Base-by-base conservation (phyloP, 2,888 invertebrate genomes). In the Apeira syringaria region DNA sequence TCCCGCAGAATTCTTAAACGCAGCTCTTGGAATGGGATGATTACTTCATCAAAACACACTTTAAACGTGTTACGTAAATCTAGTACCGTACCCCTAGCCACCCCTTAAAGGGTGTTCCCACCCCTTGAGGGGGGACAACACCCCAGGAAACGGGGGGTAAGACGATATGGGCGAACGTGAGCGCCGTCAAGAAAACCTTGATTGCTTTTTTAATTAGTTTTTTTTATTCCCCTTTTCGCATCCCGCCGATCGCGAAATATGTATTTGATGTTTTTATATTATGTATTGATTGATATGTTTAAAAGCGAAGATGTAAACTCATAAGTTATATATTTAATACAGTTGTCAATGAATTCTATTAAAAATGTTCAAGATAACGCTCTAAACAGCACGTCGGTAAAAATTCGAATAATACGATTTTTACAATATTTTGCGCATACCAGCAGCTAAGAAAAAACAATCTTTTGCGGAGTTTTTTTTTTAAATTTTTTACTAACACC, bases 31-130 rank as follows among this genome's bases (percentile, higher is more conserved):
- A 84, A 88, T 85, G 80, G 84, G 85, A 87, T 88, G 89, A 89
- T 89, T 88, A 88, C 89, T 89, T 89, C 89, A 89, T 89, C 89
- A 89, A 88, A 89, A 89, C 88, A 89, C 88, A 88, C 88, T 88
- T 88, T 88, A 89, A 89, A 85, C 87, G 88, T 85, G 88, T 89
- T 89, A 89, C 88, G 87, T 88, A 89, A 89, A 89, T 88, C 88
- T 87, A 88, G 86, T 88, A 84, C 86, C 80, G 70, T 74, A 62
- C 69, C 77, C 74, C 52, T 65, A 70, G 57, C 51, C 68, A 74
- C 64, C 78, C 79, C 71, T 61, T 59, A 76, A 81, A 80, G 80
- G 84, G 81, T 76, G 80, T 65, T 68, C 20, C 27, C 10, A 13
- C 45, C 39, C 45, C 39, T 39, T 12, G 0, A 64, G 70, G 68